Evolutionary conservation across 2,888 invertebrate genomes (phyloP), one percentile per base, ranked within the genome.

Genomic region (Chrysina gloriosa): DNA sequence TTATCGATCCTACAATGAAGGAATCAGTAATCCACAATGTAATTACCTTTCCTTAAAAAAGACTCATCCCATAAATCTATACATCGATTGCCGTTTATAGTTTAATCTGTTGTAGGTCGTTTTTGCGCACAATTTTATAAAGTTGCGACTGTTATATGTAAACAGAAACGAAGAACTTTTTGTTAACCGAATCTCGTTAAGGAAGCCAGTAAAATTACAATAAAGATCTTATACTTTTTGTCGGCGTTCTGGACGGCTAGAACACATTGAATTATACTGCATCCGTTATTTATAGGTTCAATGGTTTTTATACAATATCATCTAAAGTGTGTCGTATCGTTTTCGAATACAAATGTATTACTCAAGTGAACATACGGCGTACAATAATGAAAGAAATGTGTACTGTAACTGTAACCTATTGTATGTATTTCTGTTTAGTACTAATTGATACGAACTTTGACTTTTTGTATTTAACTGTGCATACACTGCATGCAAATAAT

Each of bases 221-320:
- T 79, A 79, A 77, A 79, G 78, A 79, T 78, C 78, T 79, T 79
- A 78, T 72, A 70, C 73, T 76, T 78, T 78, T 79, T 78, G 72
- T 31, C 67, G 42, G 36, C 54, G 36, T 36, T 47, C 11, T 56
- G 68, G 65, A 58, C 56, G 65, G 56, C 31, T 65, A 42, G 67
- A 67, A 67, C 45, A 50, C 65, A 70, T 65, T 78, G 78, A 79
- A 74, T 78, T 78, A 79, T 77, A 76, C 75, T 73, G 71, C 75
- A 73, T 77, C 76, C 76, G 78, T 78, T 77, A 78, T 77, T 78
- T 77, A 79, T 76, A 73, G 75, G 70, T 70, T 71, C 73, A 72
- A 72, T 71, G 72, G 73, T 76, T 77, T 79, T 78, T 79, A 71
- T 73, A 71, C 73, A 69, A 65, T 71, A 70, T 72, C 69, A 73